Evolutionary conservation across 2,888 invertebrate genomes (phyloP).

Genomic region (Drosophila stalkeri): DNA sequence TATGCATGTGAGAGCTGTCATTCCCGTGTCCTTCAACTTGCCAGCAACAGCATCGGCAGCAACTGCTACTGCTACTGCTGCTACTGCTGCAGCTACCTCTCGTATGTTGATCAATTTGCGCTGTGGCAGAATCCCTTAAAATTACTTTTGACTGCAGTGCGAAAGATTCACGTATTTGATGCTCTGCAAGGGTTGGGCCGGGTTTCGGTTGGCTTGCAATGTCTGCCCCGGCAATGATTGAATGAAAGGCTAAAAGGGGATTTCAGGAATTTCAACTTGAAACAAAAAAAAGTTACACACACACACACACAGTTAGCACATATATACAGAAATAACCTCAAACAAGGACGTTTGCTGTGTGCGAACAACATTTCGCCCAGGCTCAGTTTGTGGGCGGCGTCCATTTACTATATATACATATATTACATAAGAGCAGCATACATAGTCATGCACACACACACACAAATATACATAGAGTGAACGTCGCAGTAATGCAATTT

Average conservation of each 20-base stretch:
- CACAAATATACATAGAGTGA: constrained; percentile 15
- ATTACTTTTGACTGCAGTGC: constrained; percentile 70
- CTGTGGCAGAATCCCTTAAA: constrained; percentile 53
- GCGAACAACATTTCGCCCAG: constrained; percentile 50
- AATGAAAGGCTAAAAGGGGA: constrained; percentile 75
- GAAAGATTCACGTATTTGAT: constrained; percentile 45
- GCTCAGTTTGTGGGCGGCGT: constrained; percentile 17
- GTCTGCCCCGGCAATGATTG: constrained; percentile 65
- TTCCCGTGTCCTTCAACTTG: constrained; percentile 76
- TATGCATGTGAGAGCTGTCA: constrained; percentile 52
- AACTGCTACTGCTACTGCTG: background rate
- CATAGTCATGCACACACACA: constrained; percentile 14
- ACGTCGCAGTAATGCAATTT: constrained; percentile 77
- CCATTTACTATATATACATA: constrained; percentile 25
- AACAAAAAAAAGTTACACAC: constrained; percentile 50
- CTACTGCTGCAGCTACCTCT: constrained; percentile 21
- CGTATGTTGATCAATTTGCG: constrained; percentile 66
- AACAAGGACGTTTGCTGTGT: constrained; percentile 77
- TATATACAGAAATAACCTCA: constrained; percentile 75
- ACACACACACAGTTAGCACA: constrained; percentile 4
- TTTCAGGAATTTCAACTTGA: constrained; percentile 67
- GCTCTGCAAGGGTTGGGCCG: constrained; percentile 8
- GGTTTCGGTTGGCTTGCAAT: constrained; percentile 15
- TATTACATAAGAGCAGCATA: constrained; percentile 63
- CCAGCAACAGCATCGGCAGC: constrained; percentile 27